Evolutionary conservation across 2,797 vertebrate species (phyloP).

Genomic region (Phalloptychus januarius): DNA sequence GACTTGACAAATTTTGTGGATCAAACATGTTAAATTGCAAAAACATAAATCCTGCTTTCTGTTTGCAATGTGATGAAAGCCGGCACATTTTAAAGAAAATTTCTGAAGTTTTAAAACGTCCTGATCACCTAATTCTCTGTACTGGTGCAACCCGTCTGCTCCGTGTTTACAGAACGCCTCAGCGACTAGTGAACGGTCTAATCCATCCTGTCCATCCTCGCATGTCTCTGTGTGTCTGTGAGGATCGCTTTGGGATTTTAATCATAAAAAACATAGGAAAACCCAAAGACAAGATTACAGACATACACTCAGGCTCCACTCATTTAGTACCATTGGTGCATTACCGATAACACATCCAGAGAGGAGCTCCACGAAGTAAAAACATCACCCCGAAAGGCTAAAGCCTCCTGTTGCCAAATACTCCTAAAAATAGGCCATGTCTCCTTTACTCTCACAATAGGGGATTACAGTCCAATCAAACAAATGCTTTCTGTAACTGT

Average conservation of each 20-base stretch:
- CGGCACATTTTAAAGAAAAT: not conserved
- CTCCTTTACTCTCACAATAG: conserved; percentile 63
- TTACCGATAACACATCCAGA: conserved; percentile 11
- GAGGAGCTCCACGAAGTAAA: conserved; percentile 32
- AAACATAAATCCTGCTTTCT: not conserved
- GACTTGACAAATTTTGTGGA: not conserved
- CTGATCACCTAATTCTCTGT: not conserved
- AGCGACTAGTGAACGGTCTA: not conserved
- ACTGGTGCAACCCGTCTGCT: too few relatives aligned
- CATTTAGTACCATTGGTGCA: not conserved
- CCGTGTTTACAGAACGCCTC: not conserved
- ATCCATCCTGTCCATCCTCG: not conserved
- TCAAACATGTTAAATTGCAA: not conserved
- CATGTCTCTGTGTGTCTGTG: not conserved
- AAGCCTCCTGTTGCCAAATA: conserved; percentile 63
- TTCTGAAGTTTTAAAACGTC: not conserved
- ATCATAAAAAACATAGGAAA: not conserved
- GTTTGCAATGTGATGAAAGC: not conserved
- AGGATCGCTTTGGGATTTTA: not conserved
- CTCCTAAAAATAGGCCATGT: conserved; percentile 71
- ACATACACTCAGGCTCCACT: not conserved
- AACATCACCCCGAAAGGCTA: conserved; percentile 29
- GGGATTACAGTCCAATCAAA: conserved; percentile 81
- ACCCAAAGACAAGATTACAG: not conserved
- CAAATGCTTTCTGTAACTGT: conserved; percentile 77